These are phyloP conservation scores for Chelidonichthys spinosus DNA, from an alignment of 2,797 vertebrate species.

Conservation along the genomic window DNA sequence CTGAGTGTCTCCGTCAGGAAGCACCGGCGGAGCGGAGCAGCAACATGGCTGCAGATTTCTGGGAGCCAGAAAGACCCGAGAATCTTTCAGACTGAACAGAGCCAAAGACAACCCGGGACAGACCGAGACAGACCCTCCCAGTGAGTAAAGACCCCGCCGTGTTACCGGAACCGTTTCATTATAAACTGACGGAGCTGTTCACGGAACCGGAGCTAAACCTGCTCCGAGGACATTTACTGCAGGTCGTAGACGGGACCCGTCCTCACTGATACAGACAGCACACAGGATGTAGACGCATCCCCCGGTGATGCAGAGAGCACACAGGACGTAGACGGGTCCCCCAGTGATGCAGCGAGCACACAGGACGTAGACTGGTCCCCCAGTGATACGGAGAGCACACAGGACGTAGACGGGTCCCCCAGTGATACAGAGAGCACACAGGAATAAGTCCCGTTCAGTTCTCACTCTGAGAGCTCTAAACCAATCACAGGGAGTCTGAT, in stretches of 20 bases:
- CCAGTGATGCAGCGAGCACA: neutral
- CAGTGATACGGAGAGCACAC: neutral
- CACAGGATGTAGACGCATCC: no score
- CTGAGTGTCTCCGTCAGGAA: constrained; percentile 36
- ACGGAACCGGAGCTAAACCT: neutral
- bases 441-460: no score
- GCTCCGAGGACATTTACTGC: constrained; percentile 49
- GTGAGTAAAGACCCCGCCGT: constrained; percentile 60
- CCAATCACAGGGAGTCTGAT: no score
- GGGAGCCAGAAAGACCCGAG: constrained; percentile 69
- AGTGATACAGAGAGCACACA: no score
- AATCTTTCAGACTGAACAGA: constrained; percentile 59
- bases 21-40: constrained; percentile 48
- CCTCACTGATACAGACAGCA: no score
- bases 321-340: neutral
- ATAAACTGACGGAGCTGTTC: neutral
- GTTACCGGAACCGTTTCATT: neutral
- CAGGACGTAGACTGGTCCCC: neutral
- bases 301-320: neutral
- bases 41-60: constrained; percentile 87
- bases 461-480: no score
- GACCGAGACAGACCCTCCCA: constrained; percentile 62
- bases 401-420: neutral
- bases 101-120: constrained; percentile 67
- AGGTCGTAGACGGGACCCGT: constrained; percentile 60